Percentiles rank a stretch among this genome's conserved stretches.
phyloP scores from a whole-genome alignment of 2,888 invertebrate genomes.

The Chorisops tibialis region DNA sequence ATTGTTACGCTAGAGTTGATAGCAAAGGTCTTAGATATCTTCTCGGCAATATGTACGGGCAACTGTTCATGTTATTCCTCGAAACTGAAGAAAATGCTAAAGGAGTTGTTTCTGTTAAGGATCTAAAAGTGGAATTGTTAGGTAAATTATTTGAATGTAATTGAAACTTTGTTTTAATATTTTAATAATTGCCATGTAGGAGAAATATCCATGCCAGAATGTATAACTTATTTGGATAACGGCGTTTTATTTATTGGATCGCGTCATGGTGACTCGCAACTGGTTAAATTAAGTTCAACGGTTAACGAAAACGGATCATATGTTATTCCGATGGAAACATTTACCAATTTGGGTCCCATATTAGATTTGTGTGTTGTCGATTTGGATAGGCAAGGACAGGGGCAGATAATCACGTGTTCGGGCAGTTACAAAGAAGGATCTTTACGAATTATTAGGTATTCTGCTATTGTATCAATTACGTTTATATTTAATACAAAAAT shows the following conservation, averaged over 20 bases:
- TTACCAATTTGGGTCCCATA: constrained; percentile 96
- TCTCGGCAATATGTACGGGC: constrained; percentile 91
- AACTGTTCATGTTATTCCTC: constrained; percentile 91
- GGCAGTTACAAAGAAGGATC: constrained; percentile 98
- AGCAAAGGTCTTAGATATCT: constrained; percentile 84
- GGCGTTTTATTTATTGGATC: constrained; percentile 97
- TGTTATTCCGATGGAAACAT: constrained; percentile 92
- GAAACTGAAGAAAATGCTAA: constrained; percentile 78
- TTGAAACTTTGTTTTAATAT: neutral
- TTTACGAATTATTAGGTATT: constrained; percentile 74
- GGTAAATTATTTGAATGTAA: constrained; percentile 52
- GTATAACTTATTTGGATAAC: constrained; percentile 96
- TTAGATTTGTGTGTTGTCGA: constrained; percentile 98
- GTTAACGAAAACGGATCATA: constrained; percentile 84
- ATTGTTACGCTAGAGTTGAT: constrained; percentile 93
- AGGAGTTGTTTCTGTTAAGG: constrained; percentile 75
- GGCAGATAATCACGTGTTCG: constrained; percentile 96
- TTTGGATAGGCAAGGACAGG: constrained; percentile 94
- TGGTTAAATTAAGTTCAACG: constrained; percentile 82
- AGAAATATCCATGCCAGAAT: constrained; percentile 92
- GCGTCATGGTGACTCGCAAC: constrained; percentile 92
- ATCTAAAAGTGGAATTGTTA: constrained; percentile 87
- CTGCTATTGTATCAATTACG: too few relatives aligned
- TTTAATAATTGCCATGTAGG: constrained; percentile 53
- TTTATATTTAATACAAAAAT: neutral